Evolutionary conservation across 2,797 vertebrate genomes (phyloP).

Genomic region (Chelidonichthys spinosus): DNA sequence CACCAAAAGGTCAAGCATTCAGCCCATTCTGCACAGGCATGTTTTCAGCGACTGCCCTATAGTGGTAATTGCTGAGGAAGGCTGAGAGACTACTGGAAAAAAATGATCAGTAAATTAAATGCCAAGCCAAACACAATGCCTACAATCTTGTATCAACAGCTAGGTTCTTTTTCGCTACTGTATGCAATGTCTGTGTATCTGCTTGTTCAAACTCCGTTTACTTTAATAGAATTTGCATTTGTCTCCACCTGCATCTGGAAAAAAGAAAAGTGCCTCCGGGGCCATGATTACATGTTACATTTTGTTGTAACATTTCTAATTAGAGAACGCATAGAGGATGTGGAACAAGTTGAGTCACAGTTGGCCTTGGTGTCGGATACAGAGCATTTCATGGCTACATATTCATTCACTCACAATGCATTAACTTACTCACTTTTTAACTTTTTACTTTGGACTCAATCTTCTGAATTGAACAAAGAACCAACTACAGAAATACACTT

Average conservation of each 20-base stretch:
- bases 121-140: neutral
- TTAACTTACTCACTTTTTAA: neutral
- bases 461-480: neutral
- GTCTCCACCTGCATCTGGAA: slow-evolving; percentile 60
- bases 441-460: neutral
- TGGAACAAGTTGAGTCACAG: slow-evolving; percentile 72
- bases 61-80: neutral
- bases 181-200: slow-evolving; percentile 22
- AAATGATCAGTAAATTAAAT: neutral
- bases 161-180: slow-evolving; percentile 2
- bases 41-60: neutral
- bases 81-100: neutral
- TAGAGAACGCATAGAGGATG: slow-evolving; percentile 74
- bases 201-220: slow-evolving; percentile 44
- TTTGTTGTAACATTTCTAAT: slow-evolving; percentile 69
- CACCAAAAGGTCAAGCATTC: neutral
- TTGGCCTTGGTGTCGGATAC: slow-evolving; percentile 40
- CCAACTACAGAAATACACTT: neutral
- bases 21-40: neutral
- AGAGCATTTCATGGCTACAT: neutral
- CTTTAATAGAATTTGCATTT: slow-evolving; percentile 49
- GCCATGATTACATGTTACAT: slow-evolving; percentile 71
- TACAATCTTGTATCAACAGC: neutral
- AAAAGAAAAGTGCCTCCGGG: slow-evolving; percentile 51
- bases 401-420: slow-evolving; percentile 13